These are phyloP conservation scores for Chelidonichthys spinosus DNA, from an alignment of 2,797 vertebrate species.

Conservation along the genomic window DNA sequence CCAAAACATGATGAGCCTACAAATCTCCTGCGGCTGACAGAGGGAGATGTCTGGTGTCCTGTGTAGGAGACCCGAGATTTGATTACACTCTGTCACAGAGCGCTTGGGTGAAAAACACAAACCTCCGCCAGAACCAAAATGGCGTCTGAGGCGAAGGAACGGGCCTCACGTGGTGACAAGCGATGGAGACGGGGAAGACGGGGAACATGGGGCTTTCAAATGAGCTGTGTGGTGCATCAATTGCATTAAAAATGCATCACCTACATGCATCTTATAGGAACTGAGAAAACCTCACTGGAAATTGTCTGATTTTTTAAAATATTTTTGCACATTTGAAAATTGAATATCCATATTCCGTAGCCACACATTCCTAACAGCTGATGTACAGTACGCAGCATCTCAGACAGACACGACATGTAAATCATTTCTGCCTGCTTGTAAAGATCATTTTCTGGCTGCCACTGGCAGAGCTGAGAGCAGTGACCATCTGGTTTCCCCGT, in stretches of 20 bases:
- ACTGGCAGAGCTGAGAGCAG: constrained; percentile 52
- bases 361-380: constrained; percentile 11
- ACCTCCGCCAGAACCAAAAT: constrained; percentile 73
- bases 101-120: constrained; percentile 73
- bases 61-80: constrained; percentile 70
- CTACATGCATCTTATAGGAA: not conserved
- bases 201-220: constrained; percentile 33
- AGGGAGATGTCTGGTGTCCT: constrained; percentile 73
- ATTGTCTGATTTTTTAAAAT: too few relatives aligned
- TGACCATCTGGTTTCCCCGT: constrained; percentile 73
- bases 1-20: constrained; percentile 77
- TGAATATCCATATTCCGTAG: not conserved
- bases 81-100: constrained; percentile 76
- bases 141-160: constrained; percentile 61
- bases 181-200: constrained; percentile 42
- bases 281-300: not conserved
- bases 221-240: not conserved
- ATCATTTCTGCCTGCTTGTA: constrained; percentile 51
- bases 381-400: constrained; percentile 11
- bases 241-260: constrained; percentile 5
- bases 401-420: constrained; percentile 31
- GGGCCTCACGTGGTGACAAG: constrained; percentile 54
- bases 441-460: constrained; percentile 59
- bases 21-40: constrained; percentile 75
- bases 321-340: constrained; percentile 8